Base-by-base conservation (phyloP, 2,113 vertebrate genomes). In the Rhipidura dahli region DNA sequence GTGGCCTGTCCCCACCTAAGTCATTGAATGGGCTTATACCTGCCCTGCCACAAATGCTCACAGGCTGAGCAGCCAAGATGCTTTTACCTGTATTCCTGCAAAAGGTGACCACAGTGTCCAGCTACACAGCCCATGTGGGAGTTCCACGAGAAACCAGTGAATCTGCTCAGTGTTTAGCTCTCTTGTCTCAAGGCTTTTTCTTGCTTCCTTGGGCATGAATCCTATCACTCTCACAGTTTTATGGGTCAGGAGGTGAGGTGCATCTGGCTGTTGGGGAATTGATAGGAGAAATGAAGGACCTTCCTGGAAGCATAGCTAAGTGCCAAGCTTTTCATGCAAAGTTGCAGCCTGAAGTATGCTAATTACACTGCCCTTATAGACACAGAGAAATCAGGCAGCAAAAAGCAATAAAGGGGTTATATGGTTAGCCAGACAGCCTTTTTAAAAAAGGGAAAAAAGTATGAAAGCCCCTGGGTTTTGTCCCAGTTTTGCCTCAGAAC, bases 71-170 rank as follows among this genome's bases (percentile, higher is more conserved):
- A 54, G 28, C 17, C 15, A 42, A 45, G 51, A 21, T 16, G 13
- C 54, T 70, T 65, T 73, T 33, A 59, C 20, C 21, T 19, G 23
- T 23, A 10, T 59, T 66, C 30, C 65, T 31, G 21, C 31, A 50
- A 54, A 70, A 75, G 18, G 2, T n/a, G 30, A 60, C 5, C 6
- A 19, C 13, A 22, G 19, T 8, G 19, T 44, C 13, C 0, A 1
- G 31, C 11, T 73, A 26, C 39, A 49, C 28, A 75, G 24, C 14
- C 53, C 0, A 0, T 1, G 24, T n/a, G 30, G 13, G 30, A n/a
- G 9, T 28, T 68, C 73, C 63, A 49, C 0, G 2, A 57, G 49
- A 35, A 84, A 35, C 3, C 19, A 28, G n/a, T 3, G 18, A 60
- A 53, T 44, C 30, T 65, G 57, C 40, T 37, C 82, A 28, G 0